Conservation (phyloP, 23 tunicate genomes). For the Phallusia fumigata region DNA sequence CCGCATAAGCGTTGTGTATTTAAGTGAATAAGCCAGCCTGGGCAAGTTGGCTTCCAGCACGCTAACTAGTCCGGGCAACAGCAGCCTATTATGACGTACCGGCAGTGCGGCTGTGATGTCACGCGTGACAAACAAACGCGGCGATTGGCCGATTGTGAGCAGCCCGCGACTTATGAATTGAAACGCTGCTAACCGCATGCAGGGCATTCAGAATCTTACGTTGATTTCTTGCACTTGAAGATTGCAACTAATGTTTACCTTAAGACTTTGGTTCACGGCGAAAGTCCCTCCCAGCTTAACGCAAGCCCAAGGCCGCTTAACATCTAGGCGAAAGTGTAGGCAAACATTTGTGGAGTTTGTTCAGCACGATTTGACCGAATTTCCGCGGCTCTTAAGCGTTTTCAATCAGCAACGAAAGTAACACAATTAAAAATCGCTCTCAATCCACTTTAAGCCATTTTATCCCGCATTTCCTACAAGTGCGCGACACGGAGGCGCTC, state of each 20-base stretch:
- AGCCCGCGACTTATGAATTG: too few species aligned
- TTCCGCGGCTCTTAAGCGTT: constrained; percentile 6
- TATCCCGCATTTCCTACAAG: constrained; percentile 11
- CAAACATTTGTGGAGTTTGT: not conserved
- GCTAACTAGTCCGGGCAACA: constrained; percentile 15
- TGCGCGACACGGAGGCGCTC: not conserved
- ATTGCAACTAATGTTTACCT: not conserved
- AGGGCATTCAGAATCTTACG: too few species aligned
- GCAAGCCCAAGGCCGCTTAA: not conserved
- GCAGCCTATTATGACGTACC: not conserved
- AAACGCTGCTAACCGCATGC: too few species aligned
- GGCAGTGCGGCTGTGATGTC: constrained; percentile 7
- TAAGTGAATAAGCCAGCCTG: constrained; percentile 8
- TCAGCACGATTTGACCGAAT: not conserved
- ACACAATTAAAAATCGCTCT: constrained; percentile 8
- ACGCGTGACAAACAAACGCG: not conserved
- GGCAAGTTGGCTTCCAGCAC: constrained; percentile 1
- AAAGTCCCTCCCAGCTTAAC: not conserved
- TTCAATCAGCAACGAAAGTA: not conserved
- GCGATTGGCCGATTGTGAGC: too few species aligned
- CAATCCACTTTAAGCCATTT: constrained; percentile 9
- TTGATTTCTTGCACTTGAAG: too few species aligned
- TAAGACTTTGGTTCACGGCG: not conserved
- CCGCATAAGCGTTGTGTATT: not conserved
- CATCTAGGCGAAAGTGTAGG: not conserved